Conservation (phyloP, 2,888 invertebrate species). For the Nycteola revayana region DNA sequence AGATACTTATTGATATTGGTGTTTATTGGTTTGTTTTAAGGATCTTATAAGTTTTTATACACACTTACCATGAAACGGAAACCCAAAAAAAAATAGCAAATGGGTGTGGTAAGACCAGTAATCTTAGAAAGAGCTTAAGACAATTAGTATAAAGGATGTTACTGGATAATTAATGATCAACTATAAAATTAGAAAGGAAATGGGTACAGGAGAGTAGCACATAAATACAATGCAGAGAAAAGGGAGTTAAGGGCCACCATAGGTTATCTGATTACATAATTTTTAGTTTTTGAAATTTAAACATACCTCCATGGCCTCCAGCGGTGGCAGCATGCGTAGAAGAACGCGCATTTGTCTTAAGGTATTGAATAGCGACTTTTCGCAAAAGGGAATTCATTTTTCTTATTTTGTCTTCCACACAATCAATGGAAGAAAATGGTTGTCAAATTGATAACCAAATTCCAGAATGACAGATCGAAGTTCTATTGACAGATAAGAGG, state of each 20-base stretch:
- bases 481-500: slow-evolving; percentile 2
- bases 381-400: slow-evolving; percentile 76
- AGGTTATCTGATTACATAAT: slow-evolving; percentile 78
- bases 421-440: not conserved
- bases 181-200: too few species aligned
- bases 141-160: too few species aligned
- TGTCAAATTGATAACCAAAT: slow-evolving; percentile 6
- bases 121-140: too few species aligned
- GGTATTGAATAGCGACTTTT: slow-evolving; percentile 67
- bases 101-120: too few species aligned
- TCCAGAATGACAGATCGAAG: too few species aligned
- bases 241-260: slow-evolving; percentile 42
- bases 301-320: slow-evolving; percentile 71
- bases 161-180: too few species aligned
- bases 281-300: not conserved
- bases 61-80: too few species aligned
- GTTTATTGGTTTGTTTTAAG: too few species aligned
- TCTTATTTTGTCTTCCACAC: not conserved
- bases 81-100: too few species aligned
- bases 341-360: slow-evolving; percentile 69
- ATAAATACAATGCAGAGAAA: slow-evolving; percentile 4
- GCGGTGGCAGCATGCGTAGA: slow-evolving; percentile 66
- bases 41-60: too few species aligned
- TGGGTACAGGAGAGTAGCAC: slow-evolving; percentile 1
- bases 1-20: too few species aligned